Conservation (phyloP, 2,797 vertebrate species). For the Smutsia temminckii region DNA sequence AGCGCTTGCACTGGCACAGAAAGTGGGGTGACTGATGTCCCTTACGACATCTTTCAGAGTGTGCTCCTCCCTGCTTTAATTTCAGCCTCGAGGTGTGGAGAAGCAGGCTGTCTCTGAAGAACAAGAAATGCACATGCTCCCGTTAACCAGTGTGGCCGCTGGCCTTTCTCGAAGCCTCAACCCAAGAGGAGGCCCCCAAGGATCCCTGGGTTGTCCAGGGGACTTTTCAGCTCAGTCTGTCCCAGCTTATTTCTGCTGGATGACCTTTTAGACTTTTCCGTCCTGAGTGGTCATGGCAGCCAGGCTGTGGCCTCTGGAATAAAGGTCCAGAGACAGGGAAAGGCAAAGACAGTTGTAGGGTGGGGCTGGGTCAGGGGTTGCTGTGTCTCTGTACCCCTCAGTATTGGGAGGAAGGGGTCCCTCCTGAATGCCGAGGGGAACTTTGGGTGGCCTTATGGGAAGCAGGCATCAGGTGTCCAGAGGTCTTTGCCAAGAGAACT, state of each 20-base stretch:
- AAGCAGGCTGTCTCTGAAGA: neutral
- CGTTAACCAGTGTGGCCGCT: neutral
- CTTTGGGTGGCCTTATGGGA: neutral
- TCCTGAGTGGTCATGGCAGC: neutral
- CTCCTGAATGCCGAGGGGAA: neutral
- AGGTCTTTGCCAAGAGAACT: neutral
- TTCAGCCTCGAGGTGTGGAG: constrained; percentile 57
- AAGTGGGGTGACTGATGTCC: constrained; percentile 31
- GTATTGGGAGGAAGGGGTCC: neutral
- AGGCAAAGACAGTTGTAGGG: neutral
- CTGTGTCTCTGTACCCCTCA: neutral
- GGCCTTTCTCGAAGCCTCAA: neutral
- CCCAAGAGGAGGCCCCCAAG: neutral
- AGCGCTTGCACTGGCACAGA: constrained; percentile 45
- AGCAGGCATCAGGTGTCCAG: neutral
- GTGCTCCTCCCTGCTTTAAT: constrained; percentile 55
- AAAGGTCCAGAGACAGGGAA: neutral
- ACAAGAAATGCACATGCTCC: constrained; percentile 26
- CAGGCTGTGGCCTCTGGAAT: neutral
- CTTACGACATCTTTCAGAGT: constrained; percentile 38
- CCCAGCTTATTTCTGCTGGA: neutral
- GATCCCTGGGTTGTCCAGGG: neutral
- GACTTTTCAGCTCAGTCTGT: neutral
- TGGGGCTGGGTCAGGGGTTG: accelerated
- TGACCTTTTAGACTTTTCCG: neutral